Evolutionary conservation across 2,113 vertebrate species (phyloP).

Genomic region (Ciconia boyciana): DNA sequence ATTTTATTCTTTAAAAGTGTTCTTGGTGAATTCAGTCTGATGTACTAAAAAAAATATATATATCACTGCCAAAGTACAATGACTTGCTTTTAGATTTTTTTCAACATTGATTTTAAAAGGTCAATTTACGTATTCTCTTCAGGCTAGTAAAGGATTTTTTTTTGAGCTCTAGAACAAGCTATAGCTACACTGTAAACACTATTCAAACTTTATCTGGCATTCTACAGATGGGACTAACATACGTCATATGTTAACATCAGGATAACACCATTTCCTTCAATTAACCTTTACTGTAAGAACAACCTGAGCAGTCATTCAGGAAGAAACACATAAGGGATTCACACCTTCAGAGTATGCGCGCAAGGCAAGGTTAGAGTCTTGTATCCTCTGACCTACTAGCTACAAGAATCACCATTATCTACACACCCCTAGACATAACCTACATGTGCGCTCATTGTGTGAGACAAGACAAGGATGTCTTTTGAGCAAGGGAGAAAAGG

Average conservation of each 20-base stretch:
- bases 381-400: not conserved
- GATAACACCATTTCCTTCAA: not conserved
- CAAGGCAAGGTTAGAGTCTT: not conserved
- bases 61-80: not conserved
- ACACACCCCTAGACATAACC: not conserved
- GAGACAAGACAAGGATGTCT: not conserved
- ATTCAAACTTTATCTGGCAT: not conserved
- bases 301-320: not conserved
- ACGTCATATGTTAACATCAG: not conserved
- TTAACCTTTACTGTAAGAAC: not conserved
- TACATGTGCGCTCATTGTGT: fast-evolving
- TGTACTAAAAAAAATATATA: not conserved
- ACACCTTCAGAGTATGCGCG: fast-evolving
- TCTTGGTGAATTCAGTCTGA: not conserved
- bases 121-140: not conserved
- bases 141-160: not conserved
- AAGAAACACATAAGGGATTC: not conserved
- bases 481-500: not conserved
- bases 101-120: not conserved
- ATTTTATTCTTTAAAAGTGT: not conserved
- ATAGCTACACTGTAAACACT: not conserved
- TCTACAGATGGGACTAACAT: not conserved
- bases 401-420: not conserved
- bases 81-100: not conserved
- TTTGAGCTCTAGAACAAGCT: not conserved